Conservation (phyloP, 2,113 vertebrate species). For the Nothoprocta pentlandii region DNA sequence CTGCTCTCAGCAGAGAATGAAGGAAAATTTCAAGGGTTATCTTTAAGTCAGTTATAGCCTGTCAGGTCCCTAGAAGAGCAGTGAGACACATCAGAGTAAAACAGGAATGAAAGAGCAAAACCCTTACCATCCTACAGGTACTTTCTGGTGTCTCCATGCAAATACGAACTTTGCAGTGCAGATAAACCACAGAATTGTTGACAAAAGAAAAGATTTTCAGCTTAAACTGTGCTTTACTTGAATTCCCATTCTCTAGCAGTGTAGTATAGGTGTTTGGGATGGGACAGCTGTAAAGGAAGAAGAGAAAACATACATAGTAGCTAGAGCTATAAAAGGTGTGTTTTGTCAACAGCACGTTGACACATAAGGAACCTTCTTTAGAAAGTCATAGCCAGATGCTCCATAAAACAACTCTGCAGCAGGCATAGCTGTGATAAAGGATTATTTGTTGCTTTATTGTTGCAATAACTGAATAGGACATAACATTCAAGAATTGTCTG, state of each 20-base stretch:
- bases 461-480: background rate
- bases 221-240: slow-evolving; percentile 83
- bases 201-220: slow-evolving; percentile 88
- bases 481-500: background rate
- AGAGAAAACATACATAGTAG: background rate
- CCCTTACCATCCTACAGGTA: slow-evolving; percentile 85
- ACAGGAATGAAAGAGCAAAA: background rate
- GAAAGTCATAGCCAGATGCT: background rate
- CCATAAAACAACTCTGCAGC: background rate
- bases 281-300: slow-evolving; percentile 82
- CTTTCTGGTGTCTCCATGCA: slow-evolving; percentile 77
- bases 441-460: background rate
- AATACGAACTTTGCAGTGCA: slow-evolving; percentile 89
- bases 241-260: slow-evolving; percentile 86
- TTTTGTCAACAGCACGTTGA: background rate
- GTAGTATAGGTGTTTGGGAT: slow-evolving; percentile 77
- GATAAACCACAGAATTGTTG: slow-evolving; percentile 82
- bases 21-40: background rate
- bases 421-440: background rate
- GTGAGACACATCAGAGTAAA: background rate
- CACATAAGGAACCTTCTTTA: background rate
- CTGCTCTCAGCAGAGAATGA: background rate
- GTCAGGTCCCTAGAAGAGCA: background rate
- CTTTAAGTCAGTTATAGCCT: background rate
- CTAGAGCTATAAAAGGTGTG: background rate